Evolutionary conservation across 2,888 invertebrate genomes (phyloP).

Genomic region (Drepana falcataria): DNA sequence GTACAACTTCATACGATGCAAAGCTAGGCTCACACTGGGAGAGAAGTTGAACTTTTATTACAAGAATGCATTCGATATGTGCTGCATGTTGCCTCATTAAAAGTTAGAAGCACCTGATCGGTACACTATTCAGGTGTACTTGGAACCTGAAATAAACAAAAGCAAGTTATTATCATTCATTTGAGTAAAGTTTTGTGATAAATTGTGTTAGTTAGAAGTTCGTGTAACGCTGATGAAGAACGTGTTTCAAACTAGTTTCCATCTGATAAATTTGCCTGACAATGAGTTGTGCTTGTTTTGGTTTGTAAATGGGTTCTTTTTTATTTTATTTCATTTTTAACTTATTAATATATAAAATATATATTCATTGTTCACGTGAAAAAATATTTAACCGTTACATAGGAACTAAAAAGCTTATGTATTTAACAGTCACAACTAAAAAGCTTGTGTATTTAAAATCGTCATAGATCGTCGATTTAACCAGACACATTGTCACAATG

Average conservation of each 20-base stretch:
- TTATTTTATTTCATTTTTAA: no score
- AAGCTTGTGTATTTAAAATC: no score
- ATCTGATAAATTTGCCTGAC: conserved; percentile 14
- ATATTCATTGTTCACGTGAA: no score
- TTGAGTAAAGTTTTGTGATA: conserved; percentile 57
- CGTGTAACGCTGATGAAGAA: conserved; percentile 43
- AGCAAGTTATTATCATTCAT: conserved; percentile 60
- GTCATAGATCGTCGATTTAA: no score
- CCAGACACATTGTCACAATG: no score
- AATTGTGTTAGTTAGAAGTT: conserved; percentile 54
- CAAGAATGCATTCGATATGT: conserved; percentile 28
- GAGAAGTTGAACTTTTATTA: conserved; percentile 14
- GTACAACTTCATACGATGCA: no score
- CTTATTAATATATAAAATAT: no score
- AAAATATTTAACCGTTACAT: no score
- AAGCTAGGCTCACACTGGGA: background rate
- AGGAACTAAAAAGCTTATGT: no score
- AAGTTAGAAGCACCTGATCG: conserved; percentile 35
- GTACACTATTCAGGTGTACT: conserved; percentile 9
- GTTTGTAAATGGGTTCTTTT: background rate
- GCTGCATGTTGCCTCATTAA: conserved; percentile 43
- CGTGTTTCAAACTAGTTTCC: conserved; percentile 32
- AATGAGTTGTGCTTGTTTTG: background rate
- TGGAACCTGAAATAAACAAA: conserved; percentile 12
- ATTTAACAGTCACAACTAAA: no score